Evolutionary conservation across 2,113 vertebrate species (phyloP), one percentile per base, ranked within the genome.

Genomic region (Hyla sarda): DNA sequence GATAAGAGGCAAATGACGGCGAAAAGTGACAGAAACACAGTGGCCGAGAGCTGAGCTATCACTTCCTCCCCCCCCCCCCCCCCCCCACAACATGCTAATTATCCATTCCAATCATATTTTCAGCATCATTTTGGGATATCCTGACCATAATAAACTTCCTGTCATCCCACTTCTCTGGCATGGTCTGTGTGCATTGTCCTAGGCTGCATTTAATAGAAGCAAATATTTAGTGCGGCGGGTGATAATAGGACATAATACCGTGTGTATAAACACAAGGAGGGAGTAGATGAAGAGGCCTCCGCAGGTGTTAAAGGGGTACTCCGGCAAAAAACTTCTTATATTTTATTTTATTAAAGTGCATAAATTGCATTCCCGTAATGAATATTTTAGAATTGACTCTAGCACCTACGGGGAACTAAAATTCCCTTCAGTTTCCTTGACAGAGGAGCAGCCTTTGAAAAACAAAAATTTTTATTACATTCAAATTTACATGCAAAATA

Each of bases 61-160:
- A 85, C 92, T 94, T 94, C 93, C 93, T 94, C 87, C 88, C 88
- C 88, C 87, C 90, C 78, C 88, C 84, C 93, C 93, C 93, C 87
- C 88, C 88, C 88, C 87, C 90, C 78, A 88, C 84, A 87, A 84
- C 87, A 88, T 89, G 56, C 92, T 93, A 91, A 95, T 93, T 90
- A 94, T 93, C 93, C 89, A 93, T 95, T 95, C 94, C 93, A 91
- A 89, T 89, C 93, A 94, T 94, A 94, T 88, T 94, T 94, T 91
- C 89, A 84, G 85, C 90, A 88, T 91, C 90, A 92, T 91, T 92
- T 21, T 8, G 93, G 95, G 95, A 95, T 95, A 95, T 96, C 95
- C 95, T 95, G 93, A 91, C 92, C 88, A 89, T 90, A 93, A 89
- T 92, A 93, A 94, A 95, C 93, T 94, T 95, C 93, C 93, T 93